Conservation (phyloP, 1,140 invertebrate genomes). For the Pygmarrhopalites habei region DNA sequence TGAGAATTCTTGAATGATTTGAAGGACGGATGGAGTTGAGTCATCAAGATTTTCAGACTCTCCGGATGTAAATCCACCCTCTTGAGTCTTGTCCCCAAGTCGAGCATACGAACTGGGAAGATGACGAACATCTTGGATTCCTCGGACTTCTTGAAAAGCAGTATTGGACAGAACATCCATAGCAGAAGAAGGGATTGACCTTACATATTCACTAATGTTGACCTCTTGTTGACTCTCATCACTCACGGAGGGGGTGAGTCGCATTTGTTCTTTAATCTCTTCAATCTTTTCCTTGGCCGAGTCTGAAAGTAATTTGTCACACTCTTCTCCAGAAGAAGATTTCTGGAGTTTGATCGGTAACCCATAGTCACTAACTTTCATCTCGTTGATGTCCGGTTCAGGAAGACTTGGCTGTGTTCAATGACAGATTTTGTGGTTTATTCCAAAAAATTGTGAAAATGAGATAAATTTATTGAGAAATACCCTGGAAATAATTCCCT, state of each 20-base stretch:
- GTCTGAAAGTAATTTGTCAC: neutral
- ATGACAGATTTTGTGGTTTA: no score
- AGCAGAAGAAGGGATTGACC: neutral
- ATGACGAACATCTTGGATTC: neutral
- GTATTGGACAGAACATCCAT: neutral
- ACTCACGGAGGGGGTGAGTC: neutral
- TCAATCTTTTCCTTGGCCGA: neutral
- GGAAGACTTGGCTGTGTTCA: no score
- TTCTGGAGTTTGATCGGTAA: neutral
- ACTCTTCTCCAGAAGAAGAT: neutral
- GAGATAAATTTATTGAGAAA: no score
- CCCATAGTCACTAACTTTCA: neutral
- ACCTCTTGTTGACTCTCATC: neutral
- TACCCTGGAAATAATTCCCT: conserved; percentile 21
- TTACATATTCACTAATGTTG: no score
- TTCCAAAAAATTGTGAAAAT: neutral
- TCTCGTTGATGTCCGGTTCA: neutral
- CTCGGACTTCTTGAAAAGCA: neutral
- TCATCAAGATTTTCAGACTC: neutral
- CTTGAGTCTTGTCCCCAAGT: neutral
- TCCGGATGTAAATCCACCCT: neutral
- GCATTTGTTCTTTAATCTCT: neutral
- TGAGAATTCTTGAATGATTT: conserved; percentile 4
- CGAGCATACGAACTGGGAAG: neutral
- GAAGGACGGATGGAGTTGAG: neutral